These are phyloP conservation scores for Cinclus mexicanus DNA, from an alignment of 2,113 vertebrate genomes.

Conservation along the genomic window DNA sequence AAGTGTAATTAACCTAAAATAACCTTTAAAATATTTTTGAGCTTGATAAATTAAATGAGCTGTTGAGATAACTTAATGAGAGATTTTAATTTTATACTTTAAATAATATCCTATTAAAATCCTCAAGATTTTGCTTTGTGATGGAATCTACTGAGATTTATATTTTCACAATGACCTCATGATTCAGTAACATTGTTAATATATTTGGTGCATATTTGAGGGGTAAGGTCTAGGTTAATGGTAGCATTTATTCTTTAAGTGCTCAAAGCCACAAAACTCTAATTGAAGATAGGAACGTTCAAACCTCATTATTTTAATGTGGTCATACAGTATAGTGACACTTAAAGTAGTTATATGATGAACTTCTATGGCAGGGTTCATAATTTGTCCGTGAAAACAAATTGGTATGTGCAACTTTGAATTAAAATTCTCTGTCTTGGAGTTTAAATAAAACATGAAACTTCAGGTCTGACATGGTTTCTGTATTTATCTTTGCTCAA, in stretches of 20 bases:
- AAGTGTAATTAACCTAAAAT: slow-evolving; percentile 70
- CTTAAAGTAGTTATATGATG: not conserved
- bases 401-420: not conserved
- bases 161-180: slow-evolving; percentile 16
- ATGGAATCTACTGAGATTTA: not conserved
- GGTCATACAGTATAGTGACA: not conserved
- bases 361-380: not conserved
- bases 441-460: slow-evolving; percentile 9
- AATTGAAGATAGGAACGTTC: slow-evolving; percentile 33
- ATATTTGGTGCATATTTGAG: slow-evolving; percentile 3
- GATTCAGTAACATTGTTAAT: slow-evolving; percentile 13
- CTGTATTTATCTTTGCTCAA: not conserved
- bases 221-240: slow-evolving; percentile 51
- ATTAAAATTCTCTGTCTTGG: slow-evolving; percentile 6
- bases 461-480: not conserved
- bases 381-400: not conserved
- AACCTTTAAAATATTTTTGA: slow-evolving; percentile 59
- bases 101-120: slow-evolving; percentile 61
- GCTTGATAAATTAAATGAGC: slow-evolving; percentile 35
- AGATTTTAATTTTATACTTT: slow-evolving; percentile 53
- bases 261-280: slow-evolving; percentile 20
- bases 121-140: slow-evolving; percentile 23
- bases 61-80: slow-evolving; percentile 36
- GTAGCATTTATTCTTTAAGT: slow-evolving; percentile 49
- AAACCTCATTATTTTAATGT: slow-evolving; percentile 43